Evolutionary conservation across 2,888 invertebrate species (phyloP), one percentile per base, ranked within the genome.

Genomic region (Agrilus mali): DNA sequence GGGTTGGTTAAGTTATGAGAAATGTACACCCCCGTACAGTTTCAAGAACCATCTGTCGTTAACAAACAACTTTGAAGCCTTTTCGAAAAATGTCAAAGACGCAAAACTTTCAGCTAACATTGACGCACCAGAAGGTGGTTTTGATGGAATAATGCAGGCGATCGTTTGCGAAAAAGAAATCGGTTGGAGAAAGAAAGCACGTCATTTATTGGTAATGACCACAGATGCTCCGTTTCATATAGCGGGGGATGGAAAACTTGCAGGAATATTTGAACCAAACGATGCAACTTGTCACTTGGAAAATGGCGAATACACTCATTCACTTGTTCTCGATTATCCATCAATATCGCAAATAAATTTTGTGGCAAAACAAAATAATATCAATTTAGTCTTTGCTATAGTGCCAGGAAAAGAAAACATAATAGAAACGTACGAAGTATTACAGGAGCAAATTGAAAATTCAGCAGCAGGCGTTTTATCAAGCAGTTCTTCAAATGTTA

Each of bases 101-200:
- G 69, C 70, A 1, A 50, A 60, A 6, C 60, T 69, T 20, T 76
- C 76, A 2, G 62, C 60, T 2, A 80, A 78, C 63, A 59, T 80
- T 43, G 63, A 65, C 46, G 48, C 61, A 7, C 67, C 67, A 0
- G 90, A 92, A 67, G 88, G 89, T 7, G 87, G 89, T 1, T 75
- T 93, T 39, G 92, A 93, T 61, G 93, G 87, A 4, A 71, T 93
- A 20, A 84, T 92, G 71, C 93, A 92, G 67, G 83, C 79, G 0
- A 80, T 90, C 46, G 80, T 78, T 5, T 84, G 84, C 55, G 66
- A 74, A 50, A 55, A 78, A 12, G 64, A 75, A 52, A 82, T 89
- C 53, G 83, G 82, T 12, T 93, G 93, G 93, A 69, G 90, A 51
- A 63, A 72, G 0, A 72, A 79, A 41, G 84, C 86, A 7, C 46